phyloP scores from a whole-genome alignment of 37 sponge, comb jelly and placozoan genomes.

The Mnemiopsis leidyi region DNA sequence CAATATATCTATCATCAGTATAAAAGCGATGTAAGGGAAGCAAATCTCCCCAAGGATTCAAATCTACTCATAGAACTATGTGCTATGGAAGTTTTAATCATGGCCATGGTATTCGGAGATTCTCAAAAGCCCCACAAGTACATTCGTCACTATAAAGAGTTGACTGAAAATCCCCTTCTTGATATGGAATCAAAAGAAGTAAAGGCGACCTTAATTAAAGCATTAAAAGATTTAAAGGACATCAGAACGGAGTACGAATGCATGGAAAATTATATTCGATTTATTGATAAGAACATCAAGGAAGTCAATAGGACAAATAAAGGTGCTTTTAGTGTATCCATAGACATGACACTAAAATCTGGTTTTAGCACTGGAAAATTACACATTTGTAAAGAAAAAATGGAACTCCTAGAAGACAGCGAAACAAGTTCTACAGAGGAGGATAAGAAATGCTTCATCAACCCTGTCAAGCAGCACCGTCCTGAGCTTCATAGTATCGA shows the following conservation, averaged over 20 bases:
- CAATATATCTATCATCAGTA: slow-evolving; percentile 56
- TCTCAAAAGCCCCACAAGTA: slow-evolving; percentile 38
- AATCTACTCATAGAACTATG: background rate
- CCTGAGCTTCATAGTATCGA: background rate
- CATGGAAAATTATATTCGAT: slow-evolving; percentile 46
- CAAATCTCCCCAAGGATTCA: background rate
- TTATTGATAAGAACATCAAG: slow-evolving; percentile 12
- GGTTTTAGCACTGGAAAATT: background rate
- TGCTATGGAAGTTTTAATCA: slow-evolving; percentile 29
- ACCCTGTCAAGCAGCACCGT: background rate
- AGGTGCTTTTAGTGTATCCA: background rate
- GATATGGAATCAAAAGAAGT: slow-evolving; percentile 22
- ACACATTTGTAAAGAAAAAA: slow-evolving; percentile 15
- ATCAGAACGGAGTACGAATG: slow-evolving; percentile 38
- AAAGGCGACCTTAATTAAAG: background rate
- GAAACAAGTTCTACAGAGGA: background rate
- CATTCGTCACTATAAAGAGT: slow-evolving; percentile 37
- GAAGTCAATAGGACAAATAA: background rate
- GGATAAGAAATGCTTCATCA: slow-evolving; percentile 14
- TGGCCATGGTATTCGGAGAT: slow-evolving; percentile 62
- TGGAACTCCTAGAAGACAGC: background rate
- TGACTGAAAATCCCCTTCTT: slow-evolving; percentile 10
- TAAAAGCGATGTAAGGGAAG: slow-evolving; percentile 30
- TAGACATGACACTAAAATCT: background rate
- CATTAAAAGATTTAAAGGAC: slow-evolving; percentile 42